A percentile compares a stretch with the other conserved stretches of the same genome.
These are phyloP conservation scores for Thelaira solivaga DNA, from an alignment of 2,888 invertebrate genomes.

Conservation along the genomic window DNA sequence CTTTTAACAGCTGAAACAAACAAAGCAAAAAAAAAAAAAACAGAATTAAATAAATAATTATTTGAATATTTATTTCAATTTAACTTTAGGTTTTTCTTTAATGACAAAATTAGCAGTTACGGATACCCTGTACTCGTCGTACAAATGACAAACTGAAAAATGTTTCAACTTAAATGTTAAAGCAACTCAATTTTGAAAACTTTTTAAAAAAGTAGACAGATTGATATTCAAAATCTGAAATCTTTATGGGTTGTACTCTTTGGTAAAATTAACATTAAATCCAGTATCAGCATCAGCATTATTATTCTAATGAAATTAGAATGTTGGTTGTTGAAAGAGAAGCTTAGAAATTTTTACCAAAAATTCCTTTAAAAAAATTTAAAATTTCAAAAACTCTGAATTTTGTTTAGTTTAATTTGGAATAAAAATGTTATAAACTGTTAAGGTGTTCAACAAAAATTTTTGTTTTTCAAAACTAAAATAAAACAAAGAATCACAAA, in stretches of 20 bases:
- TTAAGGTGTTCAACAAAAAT: too few species aligned
- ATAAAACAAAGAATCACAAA: too few species aligned
- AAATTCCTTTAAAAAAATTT: too few species aligned
- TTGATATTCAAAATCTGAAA: conserved; percentile 1
- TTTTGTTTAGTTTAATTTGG: too few species aligned
- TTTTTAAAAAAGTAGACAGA: conserved; percentile 17
- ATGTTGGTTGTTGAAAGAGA: too few species aligned
- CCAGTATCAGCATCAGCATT: too few species aligned
- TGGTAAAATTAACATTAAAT: background rate
- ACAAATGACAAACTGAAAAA: background rate
- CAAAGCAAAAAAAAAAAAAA: too few species aligned
- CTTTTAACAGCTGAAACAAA: conserved; percentile 14
- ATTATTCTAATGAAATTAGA: too few species aligned
- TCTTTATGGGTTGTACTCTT: background rate
- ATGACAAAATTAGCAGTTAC: conserved; percentile 24
- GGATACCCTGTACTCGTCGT: conserved; percentile 1
- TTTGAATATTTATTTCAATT: conserved; percentile 32
- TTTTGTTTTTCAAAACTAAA: too few species aligned
- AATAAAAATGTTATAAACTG: too few species aligned
- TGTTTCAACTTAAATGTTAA: conserved; percentile 15
- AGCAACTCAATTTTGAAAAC: background rate
- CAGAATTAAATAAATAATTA: conserved; percentile 20
- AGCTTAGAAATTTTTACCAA: too few species aligned
- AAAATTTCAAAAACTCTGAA: too few species aligned
- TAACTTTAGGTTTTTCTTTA: conserved; percentile 20